Percentiles rank a stretch among this genome's conserved stretches.
Evolutionary conservation across 2,113 vertebrate species (phyloP).

Genomic region (Notiomystis cincta): DNA sequence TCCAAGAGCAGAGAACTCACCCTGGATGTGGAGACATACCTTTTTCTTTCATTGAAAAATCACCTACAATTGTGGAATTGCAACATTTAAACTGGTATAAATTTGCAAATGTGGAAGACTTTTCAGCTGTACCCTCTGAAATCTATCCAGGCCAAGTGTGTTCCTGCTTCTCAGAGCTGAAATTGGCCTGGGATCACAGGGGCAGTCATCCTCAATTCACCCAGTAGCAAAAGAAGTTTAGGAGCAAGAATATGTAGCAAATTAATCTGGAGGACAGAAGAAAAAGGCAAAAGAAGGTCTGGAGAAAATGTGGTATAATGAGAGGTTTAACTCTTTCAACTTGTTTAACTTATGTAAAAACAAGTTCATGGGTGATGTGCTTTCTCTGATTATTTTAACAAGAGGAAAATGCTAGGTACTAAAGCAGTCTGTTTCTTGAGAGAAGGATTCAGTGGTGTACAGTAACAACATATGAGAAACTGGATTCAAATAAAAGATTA

Average conservation of each 20-base stretch:
- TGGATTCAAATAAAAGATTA: not conserved
- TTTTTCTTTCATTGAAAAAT: not conserved
- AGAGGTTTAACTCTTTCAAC: not conserved
- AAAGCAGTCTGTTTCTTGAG: not conserved
- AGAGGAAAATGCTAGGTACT: not conserved
- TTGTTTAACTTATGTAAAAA: not conserved
- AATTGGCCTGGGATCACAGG: not conserved
- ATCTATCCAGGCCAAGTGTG: not conserved
- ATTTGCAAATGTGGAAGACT: not conserved
- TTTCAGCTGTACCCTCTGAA: not conserved
- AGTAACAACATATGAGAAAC: not conserved
- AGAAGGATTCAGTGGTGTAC: not conserved
- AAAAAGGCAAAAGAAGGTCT: not conserved
- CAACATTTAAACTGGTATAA: not conserved
- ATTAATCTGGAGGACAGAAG: not conserved
- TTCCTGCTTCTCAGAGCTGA: not conserved
- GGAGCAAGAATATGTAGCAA: not conserved
- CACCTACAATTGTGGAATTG: accelerated
- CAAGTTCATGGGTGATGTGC: not conserved
- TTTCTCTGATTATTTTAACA: not conserved
- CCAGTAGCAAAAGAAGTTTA: not conserved
- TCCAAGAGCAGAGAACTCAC: not conserved
- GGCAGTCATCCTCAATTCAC: not conserved
- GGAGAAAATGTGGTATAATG: not conserved
- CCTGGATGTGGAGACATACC: not conserved